These are phyloP conservation scores for Phania funesta DNA, from an alignment of 2,888 invertebrate species.

Conservation along the genomic window DNA sequence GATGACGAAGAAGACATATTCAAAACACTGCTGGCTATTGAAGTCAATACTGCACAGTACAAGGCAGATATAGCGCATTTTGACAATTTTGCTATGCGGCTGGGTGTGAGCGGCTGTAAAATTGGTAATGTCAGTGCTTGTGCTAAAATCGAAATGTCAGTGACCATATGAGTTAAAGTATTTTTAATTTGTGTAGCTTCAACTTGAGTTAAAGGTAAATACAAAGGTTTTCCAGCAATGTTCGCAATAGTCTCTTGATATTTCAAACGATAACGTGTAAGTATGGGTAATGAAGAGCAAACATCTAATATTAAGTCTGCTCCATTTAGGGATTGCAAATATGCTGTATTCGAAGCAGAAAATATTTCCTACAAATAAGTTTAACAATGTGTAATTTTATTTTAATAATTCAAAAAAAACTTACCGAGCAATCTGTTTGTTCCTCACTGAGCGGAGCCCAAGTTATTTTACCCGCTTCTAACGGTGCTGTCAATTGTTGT, in stretches of 20 bases:
- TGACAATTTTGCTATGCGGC: conserved; percentile 90
- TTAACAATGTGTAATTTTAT: neutral
- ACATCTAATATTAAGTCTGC: conserved; percentile 90
- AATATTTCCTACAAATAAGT: conserved; percentile 85
- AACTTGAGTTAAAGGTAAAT: conserved; percentile 85
- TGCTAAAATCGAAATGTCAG: conserved; percentile 90
- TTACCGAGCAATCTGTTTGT: conserved; percentile 80
- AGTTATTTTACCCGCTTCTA: conserved; percentile 82
- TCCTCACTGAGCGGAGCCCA: conserved; percentile 81
- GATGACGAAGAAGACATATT: conserved; percentile 83
- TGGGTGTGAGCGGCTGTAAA: conserved; percentile 91
- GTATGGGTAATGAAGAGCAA: conserved; percentile 87
- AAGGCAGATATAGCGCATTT: conserved; percentile 91
- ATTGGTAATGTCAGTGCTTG: conserved; percentile 91
- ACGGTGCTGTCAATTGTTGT: conserved; percentile 86
- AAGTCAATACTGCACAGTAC: conserved; percentile 89
- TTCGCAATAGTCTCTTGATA: conserved; percentile 79
- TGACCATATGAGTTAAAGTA: conserved; percentile 88
- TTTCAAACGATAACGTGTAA: conserved; percentile 82
- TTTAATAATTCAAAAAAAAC: conserved; percentile 60
- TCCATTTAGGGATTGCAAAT: conserved; percentile 90
- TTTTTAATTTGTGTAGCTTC: conserved; percentile 88
- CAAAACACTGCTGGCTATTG: conserved; percentile 84
- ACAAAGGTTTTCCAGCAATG: conserved; percentile 84
- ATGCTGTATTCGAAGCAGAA: conserved; percentile 87